Conservation (phyloP, 2,113 vertebrate genomes). For the Thalassoma bifasciatum region DNA sequence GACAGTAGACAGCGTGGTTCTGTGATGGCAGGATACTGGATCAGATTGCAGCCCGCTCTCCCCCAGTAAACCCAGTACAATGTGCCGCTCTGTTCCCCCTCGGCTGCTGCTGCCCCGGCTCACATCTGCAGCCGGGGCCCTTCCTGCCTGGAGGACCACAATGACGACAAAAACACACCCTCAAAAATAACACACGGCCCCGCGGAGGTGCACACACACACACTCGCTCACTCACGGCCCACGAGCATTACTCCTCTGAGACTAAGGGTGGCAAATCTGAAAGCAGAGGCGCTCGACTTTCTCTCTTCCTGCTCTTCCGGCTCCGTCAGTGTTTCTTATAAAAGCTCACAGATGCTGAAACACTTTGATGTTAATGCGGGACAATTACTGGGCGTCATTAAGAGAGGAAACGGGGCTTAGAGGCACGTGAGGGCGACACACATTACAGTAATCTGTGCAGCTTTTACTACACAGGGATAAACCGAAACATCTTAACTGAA, state of each 20-base stretch:
- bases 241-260: background rate
- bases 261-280: conserved; percentile 51
- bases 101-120: conserved; percentile 30
- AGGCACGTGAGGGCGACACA: conserved; percentile 18
- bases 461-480: background rate
- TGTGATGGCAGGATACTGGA: conserved; percentile 73
- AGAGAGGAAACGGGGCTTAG: conserved; percentile 36
- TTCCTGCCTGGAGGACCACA: conserved; percentile 76
- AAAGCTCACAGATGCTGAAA: conserved; percentile 57
- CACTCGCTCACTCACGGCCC: too few species aligned
- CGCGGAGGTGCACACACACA: conserved; percentile 32
- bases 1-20: conserved; percentile 73
- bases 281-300: conserved; percentile 45
- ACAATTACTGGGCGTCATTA: conserved; percentile 42
- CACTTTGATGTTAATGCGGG: conserved; percentile 41
- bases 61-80: conserved; percentile 73
- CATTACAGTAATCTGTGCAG: conserved; percentile 39
- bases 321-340: conserved; percentile 6
- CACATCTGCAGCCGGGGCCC: conserved; percentile 71
- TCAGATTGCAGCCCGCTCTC: conserved; percentile 73
- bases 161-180: conserved; percentile 72
- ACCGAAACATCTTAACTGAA: background rate
- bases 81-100: conserved; percentile 76
- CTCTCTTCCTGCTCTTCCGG: conserved; percentile 10
- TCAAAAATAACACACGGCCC: conserved; percentile 64